These are phyloP conservation scores for Drosophila virilis DNA, from an alignment of 1,140 invertebrate genomes.

Conservation along the genomic window DNA sequence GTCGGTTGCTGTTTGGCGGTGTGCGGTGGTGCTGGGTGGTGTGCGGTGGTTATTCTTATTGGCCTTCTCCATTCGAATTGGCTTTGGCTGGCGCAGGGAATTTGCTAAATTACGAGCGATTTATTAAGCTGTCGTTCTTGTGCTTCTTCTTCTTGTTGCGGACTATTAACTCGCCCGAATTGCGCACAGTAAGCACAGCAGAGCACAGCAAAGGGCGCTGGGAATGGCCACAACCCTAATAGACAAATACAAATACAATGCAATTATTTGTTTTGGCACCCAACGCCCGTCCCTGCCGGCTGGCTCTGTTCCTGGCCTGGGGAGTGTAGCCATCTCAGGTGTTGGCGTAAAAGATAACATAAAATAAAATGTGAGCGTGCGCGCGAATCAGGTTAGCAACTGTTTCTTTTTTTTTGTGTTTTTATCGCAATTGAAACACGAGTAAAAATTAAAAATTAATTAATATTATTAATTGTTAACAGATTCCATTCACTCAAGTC, in stretches of 20 bases:
- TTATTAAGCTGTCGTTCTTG: conserved; percentile 44
- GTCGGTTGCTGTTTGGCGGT: not conserved
- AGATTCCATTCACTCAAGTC: not conserved
- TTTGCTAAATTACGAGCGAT: conserved; percentile 68
- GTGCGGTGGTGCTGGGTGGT: not conserved
- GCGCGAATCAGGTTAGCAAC: not conserved
- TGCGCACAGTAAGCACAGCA: conserved; percentile 51
- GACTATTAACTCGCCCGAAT: conserved; percentile 67
- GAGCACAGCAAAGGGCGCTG: not conserved
- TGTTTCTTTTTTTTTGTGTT: not conserved
- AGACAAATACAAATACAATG: conserved; percentile 65
- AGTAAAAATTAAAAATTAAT: conserved; percentile 24
- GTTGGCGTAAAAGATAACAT: conserved; percentile 4
- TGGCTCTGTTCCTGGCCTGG: no score
- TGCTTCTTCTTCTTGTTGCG: conserved; percentile 35
- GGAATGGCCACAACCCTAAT: conserved; percentile 36
- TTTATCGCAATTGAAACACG: conserved; percentile 2
- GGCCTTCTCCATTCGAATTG: conserved; percentile 35
- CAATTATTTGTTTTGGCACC: conserved; percentile 63
- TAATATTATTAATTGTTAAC: conserved; percentile 23
- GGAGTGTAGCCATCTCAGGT: no score
- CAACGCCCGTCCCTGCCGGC: not conserved
- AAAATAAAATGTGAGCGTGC: not conserved
- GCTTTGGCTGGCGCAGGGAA: conserved; percentile 56
- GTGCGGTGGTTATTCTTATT: conserved; percentile 2